Conservation (phyloP, 2,113 vertebrate genomes). For the Oreochromis niloticus region DNA sequence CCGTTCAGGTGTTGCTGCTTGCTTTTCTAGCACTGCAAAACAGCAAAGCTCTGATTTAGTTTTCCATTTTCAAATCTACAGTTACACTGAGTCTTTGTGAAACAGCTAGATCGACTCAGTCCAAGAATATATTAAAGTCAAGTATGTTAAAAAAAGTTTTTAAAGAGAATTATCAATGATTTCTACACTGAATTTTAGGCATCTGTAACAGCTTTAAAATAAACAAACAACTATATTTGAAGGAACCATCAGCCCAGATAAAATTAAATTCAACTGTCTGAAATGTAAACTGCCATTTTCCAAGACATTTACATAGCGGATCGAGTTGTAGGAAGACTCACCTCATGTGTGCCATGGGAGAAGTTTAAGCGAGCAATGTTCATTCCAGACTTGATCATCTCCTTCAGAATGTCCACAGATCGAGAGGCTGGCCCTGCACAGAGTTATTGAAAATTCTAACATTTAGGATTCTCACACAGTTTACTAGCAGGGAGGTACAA, state of each 20-base stretch:
- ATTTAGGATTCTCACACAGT: not conserved
- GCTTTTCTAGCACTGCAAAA: conserved; percentile 11
- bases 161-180: not conserved
- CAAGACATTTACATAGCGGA: not conserved
- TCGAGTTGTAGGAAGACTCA: conserved; percentile 33
- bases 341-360: conserved; percentile 94
- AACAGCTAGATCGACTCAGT: not conserved
- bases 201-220: not conserved
- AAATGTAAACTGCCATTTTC: not conserved
- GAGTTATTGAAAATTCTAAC: not conserved
- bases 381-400: conserved; percentile 99
- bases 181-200: not conserved
- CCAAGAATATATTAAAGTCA: not conserved
- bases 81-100: not conserved
- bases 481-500: not conserved
- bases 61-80: not conserved
- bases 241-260: not conserved
- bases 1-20: not conserved
- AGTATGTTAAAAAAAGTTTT: not conserved
- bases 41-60: not conserved
- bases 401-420: conserved; percentile 86
- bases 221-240: not conserved
- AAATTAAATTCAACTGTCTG: not conserved
- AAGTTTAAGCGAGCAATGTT: conserved; percentile 98
- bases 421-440: conserved; percentile 88